Evolutionary conservation across 1,140 invertebrate species (phyloP), one percentile per base, ranked within the genome.

Genomic region (Agrypnia vestita): DNA sequence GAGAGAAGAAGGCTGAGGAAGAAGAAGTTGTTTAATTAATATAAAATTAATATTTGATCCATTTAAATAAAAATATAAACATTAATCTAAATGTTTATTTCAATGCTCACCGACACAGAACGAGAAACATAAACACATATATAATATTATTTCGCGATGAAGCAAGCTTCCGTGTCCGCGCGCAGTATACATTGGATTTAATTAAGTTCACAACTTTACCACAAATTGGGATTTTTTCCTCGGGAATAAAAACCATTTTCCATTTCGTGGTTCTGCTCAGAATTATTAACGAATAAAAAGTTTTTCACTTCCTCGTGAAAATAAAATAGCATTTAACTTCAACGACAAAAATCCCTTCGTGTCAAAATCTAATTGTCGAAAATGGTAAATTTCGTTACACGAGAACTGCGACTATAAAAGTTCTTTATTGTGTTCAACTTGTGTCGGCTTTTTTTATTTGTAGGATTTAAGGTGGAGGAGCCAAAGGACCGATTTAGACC

Each of bases 121-220:
- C 25, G 25, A 35, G 25, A 35, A 35, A 35, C 6, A 35, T 35
- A 35, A 35, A 35, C 25, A 35, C 25, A 35, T 35, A n/a, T n/a
- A 35, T 35, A 35, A 35, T 35, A 35, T 3, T 3, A 51, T 51
- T 51, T 9, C 49, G 11, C 8, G 49, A 51, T 51, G n/a, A 51
- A 51, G n/a, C 8, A 12, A 51, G 44, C 11, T 12, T 69, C 46
- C 64, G 64, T 69, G 64, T 19, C 44, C 15, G 7, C 4, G 13
- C n/a, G 64, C 64, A 69, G 17, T 69, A 62, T 69, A n/a, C 64
- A 15, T 44, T 13, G 64, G 21, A 69, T 69, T 69, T 69, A 69
- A 69, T 69, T 69, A 69, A 69, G 64, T 69, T 69, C 64, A 69
- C 43, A 69, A 69, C 64, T 64, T 69, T 69, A 46, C 64, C 64